A percentile compares a stretch with the other conserved stretches of the same genome.
Conservation (phyloP, 2,113 vertebrate genomes). For the Hyla sarda region DNA sequence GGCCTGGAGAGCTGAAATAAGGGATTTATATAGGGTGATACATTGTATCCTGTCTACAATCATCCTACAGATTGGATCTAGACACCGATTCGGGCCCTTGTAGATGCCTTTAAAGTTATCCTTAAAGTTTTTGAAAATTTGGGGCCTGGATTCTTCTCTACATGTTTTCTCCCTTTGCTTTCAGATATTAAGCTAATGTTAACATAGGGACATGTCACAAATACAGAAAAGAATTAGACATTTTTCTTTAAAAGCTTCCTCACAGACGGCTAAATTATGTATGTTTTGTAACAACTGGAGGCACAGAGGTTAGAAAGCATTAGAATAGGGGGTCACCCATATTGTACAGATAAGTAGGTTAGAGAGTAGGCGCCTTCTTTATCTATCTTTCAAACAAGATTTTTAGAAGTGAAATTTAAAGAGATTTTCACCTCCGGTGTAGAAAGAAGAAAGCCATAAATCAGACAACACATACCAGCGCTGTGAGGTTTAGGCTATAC, state of each 20-base stretch:
- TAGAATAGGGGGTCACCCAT: not conserved
- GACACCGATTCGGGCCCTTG: not conserved
- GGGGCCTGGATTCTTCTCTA: too few relatives aligned
- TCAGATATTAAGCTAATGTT: too few relatives aligned
- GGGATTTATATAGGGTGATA: not conserved
- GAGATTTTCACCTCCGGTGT: not conserved
- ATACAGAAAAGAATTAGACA: too few relatives aligned
- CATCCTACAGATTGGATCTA: not conserved
- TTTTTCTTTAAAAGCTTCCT: too few relatives aligned
- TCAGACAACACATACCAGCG: not conserved
- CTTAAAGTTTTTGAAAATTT: too few relatives aligned
- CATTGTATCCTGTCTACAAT: not conserved
- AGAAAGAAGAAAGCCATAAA: not conserved
- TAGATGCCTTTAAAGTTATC: too few relatives aligned
- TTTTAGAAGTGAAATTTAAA: not conserved
- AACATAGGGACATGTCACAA: too few relatives aligned
- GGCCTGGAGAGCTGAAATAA: not conserved
- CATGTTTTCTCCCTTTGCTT: too few relatives aligned
- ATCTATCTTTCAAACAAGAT: not conserved
- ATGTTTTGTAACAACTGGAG: too few relatives aligned
- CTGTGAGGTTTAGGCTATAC: not conserved
- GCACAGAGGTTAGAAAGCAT: too few relatives aligned
- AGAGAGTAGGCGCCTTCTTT: not conserved
- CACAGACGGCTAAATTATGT: too few relatives aligned
- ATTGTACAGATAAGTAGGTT: not conserved